These are phyloP conservation scores for Metacarcinus magister DNA, from an alignment of 2,888 invertebrate genomes.

Conservation along the genomic window DNA sequence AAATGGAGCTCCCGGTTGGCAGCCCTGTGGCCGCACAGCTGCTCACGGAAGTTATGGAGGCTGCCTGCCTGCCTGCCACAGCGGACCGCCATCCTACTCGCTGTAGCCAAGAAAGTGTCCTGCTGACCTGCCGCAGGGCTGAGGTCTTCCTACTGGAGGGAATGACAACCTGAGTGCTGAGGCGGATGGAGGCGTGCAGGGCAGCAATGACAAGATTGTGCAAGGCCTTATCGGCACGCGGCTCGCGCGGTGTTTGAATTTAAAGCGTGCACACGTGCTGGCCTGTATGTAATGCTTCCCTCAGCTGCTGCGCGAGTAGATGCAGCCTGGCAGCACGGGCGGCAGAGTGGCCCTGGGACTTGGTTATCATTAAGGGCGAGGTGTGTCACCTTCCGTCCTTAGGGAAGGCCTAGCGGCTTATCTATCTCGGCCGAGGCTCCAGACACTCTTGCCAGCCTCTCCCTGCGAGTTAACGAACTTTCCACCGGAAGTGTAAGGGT, in stretches of 20 bases:
- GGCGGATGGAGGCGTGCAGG: neutral
- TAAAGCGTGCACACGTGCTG: conserved; percentile 74
- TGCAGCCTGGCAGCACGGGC: neutral
- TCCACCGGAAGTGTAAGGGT: conserved; percentile 76
- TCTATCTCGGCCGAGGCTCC: conserved; percentile 51
- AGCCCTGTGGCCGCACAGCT: conserved; percentile 77
- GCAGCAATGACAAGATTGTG: neutral
- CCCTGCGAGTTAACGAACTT: conserved; percentile 74
- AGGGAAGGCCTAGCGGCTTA: neutral
- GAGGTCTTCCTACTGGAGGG: neutral
- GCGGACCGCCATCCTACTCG: neutral
- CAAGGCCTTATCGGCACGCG: conserved; percentile 66
- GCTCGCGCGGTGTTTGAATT: conserved; percentile 79
- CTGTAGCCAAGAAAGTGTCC: neutral
- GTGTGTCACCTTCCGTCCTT: neutral
- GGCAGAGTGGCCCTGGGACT: neutral
- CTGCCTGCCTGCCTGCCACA: conserved; percentile 58
- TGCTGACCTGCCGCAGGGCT: neutral
- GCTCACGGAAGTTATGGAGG: conserved; percentile 68
- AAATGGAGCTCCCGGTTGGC: conserved; percentile 64
- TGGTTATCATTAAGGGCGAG: neutral
- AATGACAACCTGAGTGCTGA: neutral
- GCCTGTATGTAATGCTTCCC: conserved; percentile 4
- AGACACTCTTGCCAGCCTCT: conserved; percentile 32
- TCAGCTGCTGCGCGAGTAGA: neutral